Evolutionary conservation across 2,888 invertebrate genomes (phyloP).

Genomic region (Melangyna quadrimaculata): DNA sequence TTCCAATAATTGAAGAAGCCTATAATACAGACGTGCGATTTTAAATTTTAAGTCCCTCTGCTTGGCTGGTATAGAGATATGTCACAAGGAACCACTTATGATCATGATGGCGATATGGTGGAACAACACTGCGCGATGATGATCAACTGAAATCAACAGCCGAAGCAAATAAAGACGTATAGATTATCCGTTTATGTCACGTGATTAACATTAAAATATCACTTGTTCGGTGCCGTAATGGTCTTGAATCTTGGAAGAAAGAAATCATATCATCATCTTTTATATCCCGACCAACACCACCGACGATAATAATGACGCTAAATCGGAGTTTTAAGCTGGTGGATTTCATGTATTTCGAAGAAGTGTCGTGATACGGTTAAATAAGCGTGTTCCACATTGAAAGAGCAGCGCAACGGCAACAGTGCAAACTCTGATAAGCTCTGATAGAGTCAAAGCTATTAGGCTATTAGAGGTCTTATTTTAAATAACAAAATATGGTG

Average conservation of each 20-base stretch:
- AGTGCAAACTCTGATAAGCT: conserved; percentile 9
- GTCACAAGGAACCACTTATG: conserved; percentile 34
- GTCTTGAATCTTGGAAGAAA: not conserved
- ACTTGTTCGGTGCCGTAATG: conserved; percentile 4
- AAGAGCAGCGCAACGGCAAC: conserved; percentile 1
- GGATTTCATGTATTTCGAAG: conserved; percentile 38
- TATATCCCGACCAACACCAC: not conserved
- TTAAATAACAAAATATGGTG: conserved; percentile 49
- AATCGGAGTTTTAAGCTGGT: conserved; percentile 61
- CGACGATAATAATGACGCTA: conserved; percentile 50
- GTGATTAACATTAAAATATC: conserved; percentile 53
- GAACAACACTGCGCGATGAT: not conserved
- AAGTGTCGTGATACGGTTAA: conserved; percentile 48
- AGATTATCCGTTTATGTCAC: conserved; percentile 1
- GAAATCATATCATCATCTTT: conserved; percentile 4
- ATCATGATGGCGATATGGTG: not conserved
- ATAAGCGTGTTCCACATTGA: conserved; percentile 10
- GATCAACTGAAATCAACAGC: conserved; percentile 8
- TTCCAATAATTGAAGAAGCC: conserved; percentile 42
- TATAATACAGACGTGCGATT: conserved; percentile 25
- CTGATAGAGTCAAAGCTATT: conserved; percentile 16
- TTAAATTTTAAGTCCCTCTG: conserved; percentile 36
- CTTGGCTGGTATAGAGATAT: conserved; percentile 53
- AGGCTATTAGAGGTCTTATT: conserved; percentile 12
- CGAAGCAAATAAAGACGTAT: conserved; percentile 39